Base-by-base conservation (phyloP, 2,113 vertebrate species). In the Suricata suricatta region DNA sequence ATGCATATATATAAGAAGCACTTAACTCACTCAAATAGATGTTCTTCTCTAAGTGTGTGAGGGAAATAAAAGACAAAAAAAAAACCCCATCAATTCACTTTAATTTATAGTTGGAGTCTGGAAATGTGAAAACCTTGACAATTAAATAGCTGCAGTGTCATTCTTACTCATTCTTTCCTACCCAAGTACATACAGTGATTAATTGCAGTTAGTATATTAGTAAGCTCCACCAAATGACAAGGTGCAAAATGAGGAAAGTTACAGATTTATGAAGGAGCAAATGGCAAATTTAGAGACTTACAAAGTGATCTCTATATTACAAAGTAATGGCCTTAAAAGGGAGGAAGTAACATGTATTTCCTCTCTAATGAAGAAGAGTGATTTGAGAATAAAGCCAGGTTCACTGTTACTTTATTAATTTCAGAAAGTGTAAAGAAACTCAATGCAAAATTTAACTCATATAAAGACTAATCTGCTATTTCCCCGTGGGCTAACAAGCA, bases 151-250 rank as follows among this genome's bases (percentile, higher is more conserved):
- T 71, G 12, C 25, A 93, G 2, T 69, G 60, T 74, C 92, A 72
- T 54, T 94, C 72, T 83, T 86, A 94, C 19, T 76, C 38, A 60
- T 74, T 31, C 69, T 93, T 92, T 89, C 89, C 72, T 86, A 38
- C 16, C 64, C 11, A 88, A 25, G 76, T 83, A 87, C 8, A 82
- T 4, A 66, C 7, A 90, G 38, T 38, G 87, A 80, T 89, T 92
- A 79, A 88, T 60, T 79, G 69, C 35, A 54, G 41, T 63, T 79
- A 90, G 21, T 68, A 50, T 38, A 84, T 85, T 77, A 79, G n/a
- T 90, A 95, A 96, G 60, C 31, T 92, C 29, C 23, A 16, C 31
- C 29, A 87, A 60, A 96, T 23, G 16, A 57, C 15, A 31, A 88
- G 16, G 15, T 81, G 90, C 19, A 50, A 15, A 80, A 33, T 52